Percentiles rank a stretch among this genome's conserved stretches.
These are phyloP conservation scores for Drosophila anceps DNA, from an alignment of 2,888 invertebrate genomes.

Conservation along the genomic window DNA sequence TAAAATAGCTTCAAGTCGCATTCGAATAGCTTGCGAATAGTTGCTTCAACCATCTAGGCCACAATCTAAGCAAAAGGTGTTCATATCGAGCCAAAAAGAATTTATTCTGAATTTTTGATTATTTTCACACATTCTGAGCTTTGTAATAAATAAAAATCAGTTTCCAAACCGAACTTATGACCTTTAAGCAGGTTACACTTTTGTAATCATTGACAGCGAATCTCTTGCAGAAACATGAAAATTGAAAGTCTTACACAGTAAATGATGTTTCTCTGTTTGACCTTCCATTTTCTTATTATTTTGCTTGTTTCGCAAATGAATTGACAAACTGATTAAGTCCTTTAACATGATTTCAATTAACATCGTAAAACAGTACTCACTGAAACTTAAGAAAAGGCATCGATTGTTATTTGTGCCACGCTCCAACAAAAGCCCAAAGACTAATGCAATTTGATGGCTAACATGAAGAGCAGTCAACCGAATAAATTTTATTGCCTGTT, in stretches of 20 bases:
- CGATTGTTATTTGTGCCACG: background rate
- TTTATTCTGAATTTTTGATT: too few relatives aligned
- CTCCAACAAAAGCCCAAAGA: background rate
- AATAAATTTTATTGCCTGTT: constrained; percentile 16
- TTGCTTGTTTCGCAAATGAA: background rate
- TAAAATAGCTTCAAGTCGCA: too few relatives aligned
- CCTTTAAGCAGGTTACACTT: too few relatives aligned
- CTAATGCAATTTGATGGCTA: constrained; percentile 15
- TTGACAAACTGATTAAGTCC: background rate
- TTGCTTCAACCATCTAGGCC: too few relatives aligned
- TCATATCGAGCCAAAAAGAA: too few relatives aligned
- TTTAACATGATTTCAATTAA: constrained; percentile 32
- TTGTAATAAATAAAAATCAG: too few relatives aligned
- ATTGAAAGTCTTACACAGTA: background rate
- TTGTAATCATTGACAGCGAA: too few relatives aligned
- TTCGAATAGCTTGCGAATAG: too few relatives aligned
- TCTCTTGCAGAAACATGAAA: too few relatives aligned
- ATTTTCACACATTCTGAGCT: too few relatives aligned
- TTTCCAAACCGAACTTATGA: too few relatives aligned
- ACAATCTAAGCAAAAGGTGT: too few relatives aligned
- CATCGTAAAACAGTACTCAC: background rate
- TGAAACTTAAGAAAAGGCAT: background rate
- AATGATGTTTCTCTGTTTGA: background rate
- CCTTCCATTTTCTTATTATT: background rate
- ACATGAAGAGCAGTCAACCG: constrained; percentile 1